phyloP scores from a whole-genome alignment of 1,140 invertebrate species.

The Pristionchus pacificus region DNA sequence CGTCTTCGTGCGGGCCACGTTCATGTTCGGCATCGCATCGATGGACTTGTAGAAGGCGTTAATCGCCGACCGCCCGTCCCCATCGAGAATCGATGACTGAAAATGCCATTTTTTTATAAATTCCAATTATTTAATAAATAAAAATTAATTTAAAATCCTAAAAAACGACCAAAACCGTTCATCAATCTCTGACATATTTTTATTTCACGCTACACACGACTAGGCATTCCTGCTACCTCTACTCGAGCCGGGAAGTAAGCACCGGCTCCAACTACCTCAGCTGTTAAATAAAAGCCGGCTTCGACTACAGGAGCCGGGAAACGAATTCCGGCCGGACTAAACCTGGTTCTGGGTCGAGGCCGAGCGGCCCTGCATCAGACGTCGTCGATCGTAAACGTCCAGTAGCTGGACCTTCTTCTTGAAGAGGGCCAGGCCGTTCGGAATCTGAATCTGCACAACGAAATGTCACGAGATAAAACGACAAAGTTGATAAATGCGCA shows the following conservation, averaged over 20 bases:
- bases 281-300: too few species aligned
- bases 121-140: slow-evolving; percentile 18
- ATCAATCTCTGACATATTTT: neutral
- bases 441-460: too few species aligned
- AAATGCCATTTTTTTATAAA: slow-evolving; percentile 26
- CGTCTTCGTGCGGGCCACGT: slow-evolving; percentile 77
- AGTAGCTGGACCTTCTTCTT: slow-evolving; percentile 20
- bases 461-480: too few species aligned
- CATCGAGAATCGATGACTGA: slow-evolving; percentile 52
- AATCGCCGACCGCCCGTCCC: slow-evolving; percentile 68
- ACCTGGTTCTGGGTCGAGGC: too few species aligned
- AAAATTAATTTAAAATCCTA: neutral
- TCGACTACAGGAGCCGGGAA: too few species aligned
- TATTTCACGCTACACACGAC: too few species aligned
- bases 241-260: too few species aligned
- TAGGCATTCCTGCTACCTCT: too few species aligned
- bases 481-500: too few species aligned
- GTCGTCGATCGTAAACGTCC: slow-evolving; percentile 23
- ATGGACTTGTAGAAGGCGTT: slow-evolving; percentile 99
- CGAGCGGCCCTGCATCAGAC: neutral
- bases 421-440: neutral
- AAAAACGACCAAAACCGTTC: neutral
- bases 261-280: too few species aligned
- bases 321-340: too few species aligned
- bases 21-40: slow-evolving; percentile 98